Conservation (phyloP, 1,140 invertebrate genomes). For the Ceratosolen solmsi region DNA sequence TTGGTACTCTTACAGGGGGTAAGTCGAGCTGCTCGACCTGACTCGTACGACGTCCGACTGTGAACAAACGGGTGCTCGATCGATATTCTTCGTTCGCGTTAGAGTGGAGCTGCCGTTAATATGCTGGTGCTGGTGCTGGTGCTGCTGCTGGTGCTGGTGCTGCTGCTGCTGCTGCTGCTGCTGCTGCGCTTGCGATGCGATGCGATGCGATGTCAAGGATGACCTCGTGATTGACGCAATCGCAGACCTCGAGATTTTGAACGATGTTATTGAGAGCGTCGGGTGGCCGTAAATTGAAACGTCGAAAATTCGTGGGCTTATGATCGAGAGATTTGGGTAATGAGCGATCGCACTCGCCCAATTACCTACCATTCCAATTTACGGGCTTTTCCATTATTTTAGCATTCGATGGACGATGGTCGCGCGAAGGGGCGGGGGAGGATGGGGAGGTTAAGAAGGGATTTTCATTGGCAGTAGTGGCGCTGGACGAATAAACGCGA, state of each 20-base stretch:
- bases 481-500: no score
- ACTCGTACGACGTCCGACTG: slow-evolving; percentile 50
- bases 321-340: no score
- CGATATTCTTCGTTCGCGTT: slow-evolving; percentile 52
- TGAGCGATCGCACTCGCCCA: no score
- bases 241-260: neutral
- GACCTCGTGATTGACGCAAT: neutral
- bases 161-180: neutral
- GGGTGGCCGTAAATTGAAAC: no score
- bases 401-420: no score
- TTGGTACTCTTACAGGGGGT: slow-evolving; percentile 36
- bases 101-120: neutral
- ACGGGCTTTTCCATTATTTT: no score
- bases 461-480: no score
- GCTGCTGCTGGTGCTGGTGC: neutral
- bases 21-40: slow-evolving; percentile 50
- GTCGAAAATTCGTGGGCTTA: no score
- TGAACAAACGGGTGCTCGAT: slow-evolving; percentile 56
- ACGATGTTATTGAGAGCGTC: no score
- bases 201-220: slow-evolving; percentile 40
- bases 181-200: neutral
- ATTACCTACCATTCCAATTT: no score
- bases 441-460: no score
- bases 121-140: neutral
- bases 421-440: no score